Conservation (phyloP, 1,140 invertebrate genomes). For the Orchestia grillus region DNA sequence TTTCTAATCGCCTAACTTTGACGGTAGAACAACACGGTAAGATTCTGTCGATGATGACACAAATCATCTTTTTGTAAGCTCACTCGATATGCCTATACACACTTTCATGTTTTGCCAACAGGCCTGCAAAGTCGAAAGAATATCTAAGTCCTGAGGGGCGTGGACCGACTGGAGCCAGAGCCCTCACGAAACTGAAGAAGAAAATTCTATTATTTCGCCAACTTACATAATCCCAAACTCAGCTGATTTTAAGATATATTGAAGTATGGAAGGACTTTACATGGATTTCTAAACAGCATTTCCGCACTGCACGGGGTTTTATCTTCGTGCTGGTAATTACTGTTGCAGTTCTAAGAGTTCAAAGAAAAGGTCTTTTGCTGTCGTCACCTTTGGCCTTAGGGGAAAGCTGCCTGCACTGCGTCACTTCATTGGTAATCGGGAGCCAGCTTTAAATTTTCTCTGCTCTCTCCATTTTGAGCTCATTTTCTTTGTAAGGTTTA, state of each 20-base stretch:
- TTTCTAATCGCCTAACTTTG: no score
- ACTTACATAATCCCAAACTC: not conserved
- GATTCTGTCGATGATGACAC: no score
- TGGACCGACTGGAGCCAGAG: no score
- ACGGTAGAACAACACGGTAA: no score
- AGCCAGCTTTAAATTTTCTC: not conserved
- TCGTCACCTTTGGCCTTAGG: not conserved
- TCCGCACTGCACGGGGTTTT: not conserved
- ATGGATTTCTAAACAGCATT: not conserved
- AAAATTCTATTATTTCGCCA: no score
- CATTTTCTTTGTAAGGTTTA: not conserved
- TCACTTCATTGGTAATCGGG: not conserved
- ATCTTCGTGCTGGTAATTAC: not conserved
- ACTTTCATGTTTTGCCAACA: no score
- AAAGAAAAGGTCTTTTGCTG: not conserved
- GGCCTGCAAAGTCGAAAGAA: no score
- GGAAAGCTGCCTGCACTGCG: not conserved
- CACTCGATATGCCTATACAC: no score
- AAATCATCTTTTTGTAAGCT: no score
- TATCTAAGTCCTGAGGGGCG: no score
- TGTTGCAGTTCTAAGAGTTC: not conserved
- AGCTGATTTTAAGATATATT: not conserved
- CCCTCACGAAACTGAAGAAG: no score
- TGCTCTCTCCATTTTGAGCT: not conserved
- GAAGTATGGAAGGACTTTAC: not conserved